Conservation (phyloP, 2,113 vertebrate genomes). For the Pampusana beccarii region DNA sequence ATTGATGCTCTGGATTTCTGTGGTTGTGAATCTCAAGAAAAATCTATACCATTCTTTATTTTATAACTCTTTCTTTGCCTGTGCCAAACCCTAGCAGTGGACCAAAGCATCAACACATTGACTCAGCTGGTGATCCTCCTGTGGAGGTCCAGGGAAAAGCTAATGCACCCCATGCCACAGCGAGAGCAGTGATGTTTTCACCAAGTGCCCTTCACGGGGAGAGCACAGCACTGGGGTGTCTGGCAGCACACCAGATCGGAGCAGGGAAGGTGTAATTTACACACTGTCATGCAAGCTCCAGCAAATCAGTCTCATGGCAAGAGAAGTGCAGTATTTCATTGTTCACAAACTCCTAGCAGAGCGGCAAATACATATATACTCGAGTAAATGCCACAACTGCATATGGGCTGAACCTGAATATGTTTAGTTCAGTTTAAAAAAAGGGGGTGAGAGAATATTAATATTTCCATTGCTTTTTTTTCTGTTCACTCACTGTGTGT, state of each 20-base stretch:
- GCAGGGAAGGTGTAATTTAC: not conserved
- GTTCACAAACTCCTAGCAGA: not conserved
- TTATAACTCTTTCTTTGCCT: not conserved
- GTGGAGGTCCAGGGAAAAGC: not conserved
- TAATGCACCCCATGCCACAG: not conserved
- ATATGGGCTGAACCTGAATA: not conserved
- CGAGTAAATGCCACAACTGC: not conserved
- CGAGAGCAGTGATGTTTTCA: not conserved
- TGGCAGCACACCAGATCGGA: not conserved
- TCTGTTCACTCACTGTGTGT: slow-evolving; percentile 62
- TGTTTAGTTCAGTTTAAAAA: not conserved
- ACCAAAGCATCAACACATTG: not conserved
- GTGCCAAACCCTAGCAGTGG: not conserved
- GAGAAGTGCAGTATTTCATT: not conserved
- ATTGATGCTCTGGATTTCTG: not conserved
- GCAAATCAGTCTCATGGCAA: not conserved
- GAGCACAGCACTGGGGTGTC: not conserved
- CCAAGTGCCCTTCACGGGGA: not conserved
- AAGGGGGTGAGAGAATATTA: not conserved
- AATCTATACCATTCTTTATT: not conserved
- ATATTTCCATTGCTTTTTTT: slow-evolving; percentile 30
- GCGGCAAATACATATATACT: not conserved
- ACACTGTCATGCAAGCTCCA: not conserved
- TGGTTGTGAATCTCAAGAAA: not conserved
- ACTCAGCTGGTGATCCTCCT: not conserved